phyloP scores from a whole-genome alignment of 2,113 vertebrate species.

The Neoarius graeffei region DNA sequence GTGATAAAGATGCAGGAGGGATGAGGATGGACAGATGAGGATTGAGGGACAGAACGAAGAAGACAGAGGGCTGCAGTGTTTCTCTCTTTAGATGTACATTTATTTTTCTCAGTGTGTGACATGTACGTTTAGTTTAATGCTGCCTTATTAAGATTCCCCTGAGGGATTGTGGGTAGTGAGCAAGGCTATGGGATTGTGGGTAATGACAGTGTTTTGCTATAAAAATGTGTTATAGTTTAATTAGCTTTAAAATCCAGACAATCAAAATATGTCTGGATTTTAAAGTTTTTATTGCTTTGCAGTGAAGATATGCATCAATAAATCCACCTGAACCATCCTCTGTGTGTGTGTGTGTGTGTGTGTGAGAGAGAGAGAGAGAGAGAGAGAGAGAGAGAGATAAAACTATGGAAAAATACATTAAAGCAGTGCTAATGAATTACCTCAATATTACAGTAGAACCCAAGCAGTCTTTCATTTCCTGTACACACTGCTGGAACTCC shows the following conservation, averaged over 20 bases:
- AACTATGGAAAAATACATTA: no score
- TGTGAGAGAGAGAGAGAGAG: background rate
- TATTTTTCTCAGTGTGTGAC: background rate
- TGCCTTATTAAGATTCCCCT: background rate
- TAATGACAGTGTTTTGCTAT: background rate
- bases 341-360: background rate
- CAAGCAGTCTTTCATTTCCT: no score
- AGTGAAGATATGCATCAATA: conserved; percentile 12
- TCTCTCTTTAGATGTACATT: background rate
- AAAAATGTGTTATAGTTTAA: background rate
- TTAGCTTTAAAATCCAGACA: no score
- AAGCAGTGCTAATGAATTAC: no score
- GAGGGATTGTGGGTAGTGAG: conserved; percentile 2
- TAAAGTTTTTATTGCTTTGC: conserved; percentile 1
- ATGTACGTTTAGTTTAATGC: background rate
- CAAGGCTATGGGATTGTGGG: background rate
- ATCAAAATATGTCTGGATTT: background rate
- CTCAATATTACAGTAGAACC: no score
- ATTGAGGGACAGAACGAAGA: conserved; percentile 28
- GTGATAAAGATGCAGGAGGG: background rate
- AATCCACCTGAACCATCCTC: background rate
- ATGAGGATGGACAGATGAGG: background rate
- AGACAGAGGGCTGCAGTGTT: background rate
- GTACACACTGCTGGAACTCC: no score
- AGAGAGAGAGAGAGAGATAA: background rate